A percentile compares a stretch with the other conserved stretches of the same genome.
Evolutionary conservation across 2,797 vertebrate species (phyloP).

Genomic region (Sebastes steindachneri): DNA sequence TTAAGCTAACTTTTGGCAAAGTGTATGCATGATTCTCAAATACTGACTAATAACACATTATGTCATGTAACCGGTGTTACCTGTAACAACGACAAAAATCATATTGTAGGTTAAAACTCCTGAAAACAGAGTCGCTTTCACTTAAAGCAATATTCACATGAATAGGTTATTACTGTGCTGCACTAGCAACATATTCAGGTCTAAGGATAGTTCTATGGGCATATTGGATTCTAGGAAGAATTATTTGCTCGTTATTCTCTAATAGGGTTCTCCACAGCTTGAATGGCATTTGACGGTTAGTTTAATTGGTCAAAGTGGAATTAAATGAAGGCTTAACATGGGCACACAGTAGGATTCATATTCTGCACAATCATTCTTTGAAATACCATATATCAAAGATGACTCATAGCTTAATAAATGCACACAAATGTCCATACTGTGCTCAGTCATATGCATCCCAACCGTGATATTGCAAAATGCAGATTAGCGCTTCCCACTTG

Average conservation of each 20-base stretch:
- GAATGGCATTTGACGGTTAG: conserved; percentile 14
- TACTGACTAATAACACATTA: not conserved
- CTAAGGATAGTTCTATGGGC: no score
- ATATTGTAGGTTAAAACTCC: no score
- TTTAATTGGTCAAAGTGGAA: conserved; percentile 16
- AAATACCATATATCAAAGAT: not conserved
- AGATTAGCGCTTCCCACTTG: conserved; percentile 28
- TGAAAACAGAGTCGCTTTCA: no score
- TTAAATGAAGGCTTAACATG: conserved; percentile 9
- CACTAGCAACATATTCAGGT: no score
- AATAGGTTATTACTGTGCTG: no score
- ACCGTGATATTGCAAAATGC: conserved; percentile 31
- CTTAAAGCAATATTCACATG: no score
- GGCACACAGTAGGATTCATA: not conserved
- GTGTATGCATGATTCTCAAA: not conserved
- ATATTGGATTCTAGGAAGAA: not conserved
- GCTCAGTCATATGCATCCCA: conserved; percentile 6
- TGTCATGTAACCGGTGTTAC: not conserved
- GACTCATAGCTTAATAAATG: conserved; percentile 1
- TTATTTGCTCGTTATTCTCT: not conserved
- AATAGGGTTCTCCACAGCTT: not conserved
- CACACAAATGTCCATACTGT: not conserved
- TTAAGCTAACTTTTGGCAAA: not conserved
- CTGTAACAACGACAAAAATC: no score
- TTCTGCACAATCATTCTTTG: not conserved